phyloP scores from a whole-genome alignment of 2,113 vertebrate genomes.

The Hippocampus mohnikei region DNA sequence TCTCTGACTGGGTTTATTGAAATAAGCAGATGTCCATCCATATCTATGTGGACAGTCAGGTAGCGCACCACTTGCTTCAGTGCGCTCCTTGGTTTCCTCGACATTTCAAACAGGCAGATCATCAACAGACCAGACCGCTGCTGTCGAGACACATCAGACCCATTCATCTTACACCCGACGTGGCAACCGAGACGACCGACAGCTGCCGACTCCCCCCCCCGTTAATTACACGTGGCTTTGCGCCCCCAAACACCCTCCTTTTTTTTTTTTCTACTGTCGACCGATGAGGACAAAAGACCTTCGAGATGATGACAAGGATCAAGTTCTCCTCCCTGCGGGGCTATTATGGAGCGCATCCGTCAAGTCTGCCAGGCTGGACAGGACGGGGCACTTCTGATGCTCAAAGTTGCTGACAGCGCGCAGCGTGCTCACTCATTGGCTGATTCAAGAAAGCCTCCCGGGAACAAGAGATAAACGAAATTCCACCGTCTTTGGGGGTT shows the following conservation, averaged over 20 bases:
- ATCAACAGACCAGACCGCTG: too few relatives aligned
- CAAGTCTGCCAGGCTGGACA: constrained; percentile 1
- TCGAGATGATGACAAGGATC: constrained; percentile 43
- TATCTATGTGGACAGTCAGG: too few relatives aligned
- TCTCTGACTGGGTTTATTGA: too few relatives aligned
- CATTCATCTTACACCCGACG: constrained; percentile 5
- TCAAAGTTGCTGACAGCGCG: background rate
- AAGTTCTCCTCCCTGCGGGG: constrained; percentile 33
- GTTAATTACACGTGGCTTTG: constrained; percentile 60
- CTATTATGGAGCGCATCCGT: constrained; percentile 25
- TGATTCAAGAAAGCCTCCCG: background rate
- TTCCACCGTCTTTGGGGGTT: background rate
- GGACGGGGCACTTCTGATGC: background rate
- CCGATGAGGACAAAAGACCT: constrained; percentile 53
- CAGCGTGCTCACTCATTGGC: background rate
- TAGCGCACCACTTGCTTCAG: too few relatives aligned
- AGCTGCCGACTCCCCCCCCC: constrained; percentile 37
- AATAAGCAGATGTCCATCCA: too few relatives aligned
- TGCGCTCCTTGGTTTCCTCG: too few relatives aligned
- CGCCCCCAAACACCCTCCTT: constrained; percentile 15
- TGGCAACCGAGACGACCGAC: constrained; percentile 48
- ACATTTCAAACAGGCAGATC: too few relatives aligned
- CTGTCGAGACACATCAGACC: background rate
- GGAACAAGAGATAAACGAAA: background rate
- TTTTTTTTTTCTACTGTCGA: constrained; percentile 47